These are phyloP conservation scores for Andrena praecox DNA, from an alignment of 2,888 invertebrate genomes.

Conservation along the genomic window DNA sequence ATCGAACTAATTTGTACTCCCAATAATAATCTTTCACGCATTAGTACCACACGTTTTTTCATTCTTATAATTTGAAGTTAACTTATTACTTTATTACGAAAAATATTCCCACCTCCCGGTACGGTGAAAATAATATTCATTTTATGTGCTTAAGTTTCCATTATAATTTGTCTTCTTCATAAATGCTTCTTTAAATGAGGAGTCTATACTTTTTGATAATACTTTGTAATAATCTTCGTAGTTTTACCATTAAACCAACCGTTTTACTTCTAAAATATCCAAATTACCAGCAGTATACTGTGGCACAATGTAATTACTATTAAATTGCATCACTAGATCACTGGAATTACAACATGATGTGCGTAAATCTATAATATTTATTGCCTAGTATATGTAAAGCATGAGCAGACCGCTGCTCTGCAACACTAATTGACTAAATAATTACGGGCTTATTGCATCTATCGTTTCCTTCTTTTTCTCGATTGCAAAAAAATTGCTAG, in stretches of 20 bases:
- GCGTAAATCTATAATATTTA: background rate
- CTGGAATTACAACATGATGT: slow-evolving; percentile 11
- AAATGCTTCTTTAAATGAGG: background rate
- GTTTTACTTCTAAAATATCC: background rate
- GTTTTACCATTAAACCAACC: background rate
- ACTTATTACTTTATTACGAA: no score
- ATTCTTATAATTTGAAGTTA: no score
- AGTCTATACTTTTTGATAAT: background rate
- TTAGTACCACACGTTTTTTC: no score
- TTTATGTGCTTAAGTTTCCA: no score
- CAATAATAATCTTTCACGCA: no score
- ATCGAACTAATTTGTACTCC: no score
- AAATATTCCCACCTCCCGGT: no score
- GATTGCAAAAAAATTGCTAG: no score
- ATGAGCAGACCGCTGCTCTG: background rate
- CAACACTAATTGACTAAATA: background rate
- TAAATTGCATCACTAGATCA: background rate
- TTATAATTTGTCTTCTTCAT: no score
- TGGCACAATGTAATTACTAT: slow-evolving; percentile 15
- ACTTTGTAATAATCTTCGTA: background rate
- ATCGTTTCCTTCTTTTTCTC: no score
- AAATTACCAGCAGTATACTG: background rate
- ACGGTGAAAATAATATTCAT: no score
- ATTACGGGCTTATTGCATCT: background rate
- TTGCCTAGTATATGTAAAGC: background rate